These are phyloP conservation scores for Pterocles gutturalis DNA, from an alignment of 2,113 vertebrate species.

Conservation along the genomic window DNA sequence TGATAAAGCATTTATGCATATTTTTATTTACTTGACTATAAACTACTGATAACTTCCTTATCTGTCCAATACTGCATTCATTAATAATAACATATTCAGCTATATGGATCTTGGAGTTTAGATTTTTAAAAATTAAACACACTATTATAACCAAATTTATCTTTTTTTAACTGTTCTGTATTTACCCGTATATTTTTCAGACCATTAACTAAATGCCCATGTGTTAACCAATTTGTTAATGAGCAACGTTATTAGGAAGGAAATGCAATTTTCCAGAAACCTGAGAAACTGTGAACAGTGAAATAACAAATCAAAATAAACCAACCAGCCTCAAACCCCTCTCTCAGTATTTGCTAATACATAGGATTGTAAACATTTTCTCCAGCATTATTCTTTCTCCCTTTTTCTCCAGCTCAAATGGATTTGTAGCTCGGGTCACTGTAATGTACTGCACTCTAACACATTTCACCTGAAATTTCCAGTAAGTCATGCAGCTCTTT, in stretches of 20 bases:
- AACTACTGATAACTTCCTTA: neutral
- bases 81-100: neutral
- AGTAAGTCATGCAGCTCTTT: neutral
- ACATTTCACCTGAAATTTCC: neutral
- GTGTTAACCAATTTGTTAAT: neutral
- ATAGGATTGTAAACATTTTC: neutral
- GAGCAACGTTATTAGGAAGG: neutral
- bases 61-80: neutral
- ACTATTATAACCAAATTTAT: neutral
- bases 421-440: slow-evolving; percentile 2
- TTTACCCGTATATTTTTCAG: neutral
- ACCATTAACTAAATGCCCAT: neutral
- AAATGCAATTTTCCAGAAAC: neutral
- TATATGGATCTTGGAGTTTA: neutral
- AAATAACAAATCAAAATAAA: neutral
- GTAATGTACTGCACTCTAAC: neutral
- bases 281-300: neutral
- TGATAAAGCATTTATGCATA: neutral
- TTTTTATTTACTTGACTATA: neutral
- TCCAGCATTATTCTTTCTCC: neutral
- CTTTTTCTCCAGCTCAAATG: neutral
- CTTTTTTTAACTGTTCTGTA: neutral
- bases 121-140: neutral
- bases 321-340: neutral
- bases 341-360: neutral